Conservation (phyloP, 1,140 invertebrate genomes). For the Caenorhabditis remanei region DNA sequence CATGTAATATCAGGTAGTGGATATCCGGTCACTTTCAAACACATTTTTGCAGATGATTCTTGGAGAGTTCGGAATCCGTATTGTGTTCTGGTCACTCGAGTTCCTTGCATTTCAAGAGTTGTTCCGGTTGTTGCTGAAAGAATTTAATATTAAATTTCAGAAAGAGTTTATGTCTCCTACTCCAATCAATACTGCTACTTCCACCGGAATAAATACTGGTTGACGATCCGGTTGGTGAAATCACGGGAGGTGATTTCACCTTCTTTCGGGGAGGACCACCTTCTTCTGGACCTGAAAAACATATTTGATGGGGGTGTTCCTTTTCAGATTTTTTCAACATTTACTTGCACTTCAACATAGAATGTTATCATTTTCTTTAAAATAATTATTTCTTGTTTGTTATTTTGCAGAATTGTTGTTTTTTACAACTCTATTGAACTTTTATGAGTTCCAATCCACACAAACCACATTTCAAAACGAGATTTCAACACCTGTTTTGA, state of each 20-base stretch:
- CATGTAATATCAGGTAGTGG: slow-evolving; percentile 92
- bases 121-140: slow-evolving; percentile 76
- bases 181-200: slow-evolving; percentile 75
- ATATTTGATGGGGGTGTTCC: not conserved
- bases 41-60: slow-evolving; percentile 93
- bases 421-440: slow-evolving; percentile 13
- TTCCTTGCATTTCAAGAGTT: slow-evolving; percentile 78
- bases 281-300: slow-evolving; percentile 76
- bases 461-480: slow-evolving; percentile 15
- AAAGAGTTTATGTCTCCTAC: slow-evolving; percentile 57
- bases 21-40: slow-evolving; percentile 91
- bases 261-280: slow-evolving; percentile 78
- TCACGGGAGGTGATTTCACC: slow-evolving; percentile 77
- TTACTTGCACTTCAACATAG: not conserved
- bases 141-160: not conserved
- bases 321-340: not conserved
- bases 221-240: slow-evolving; percentile 77
- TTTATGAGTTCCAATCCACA: not conserved
- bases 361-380: not conserved
- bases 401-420: not conserved
- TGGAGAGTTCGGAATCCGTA: slow-evolving; percentile 85
- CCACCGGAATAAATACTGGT: slow-evolving; percentile 75
- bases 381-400: not conserved
- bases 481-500: slow-evolving; percentile 31
- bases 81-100: slow-evolving; percentile 76